phyloP scores from a whole-genome alignment of 2,888 invertebrate species.

The Noctua pronuba region DNA sequence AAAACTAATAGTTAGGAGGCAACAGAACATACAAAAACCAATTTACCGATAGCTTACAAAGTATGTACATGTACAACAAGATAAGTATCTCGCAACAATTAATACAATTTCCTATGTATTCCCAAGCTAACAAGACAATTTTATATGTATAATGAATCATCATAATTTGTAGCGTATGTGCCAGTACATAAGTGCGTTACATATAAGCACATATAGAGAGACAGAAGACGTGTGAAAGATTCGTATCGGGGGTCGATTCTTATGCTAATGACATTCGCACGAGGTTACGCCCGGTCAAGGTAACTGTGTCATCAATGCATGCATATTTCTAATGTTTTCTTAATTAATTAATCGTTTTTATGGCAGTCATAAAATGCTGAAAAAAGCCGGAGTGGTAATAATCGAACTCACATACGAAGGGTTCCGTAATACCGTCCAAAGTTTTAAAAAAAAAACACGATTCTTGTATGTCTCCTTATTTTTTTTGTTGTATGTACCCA shows the following conservation, averaged over 20 bases:
- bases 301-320: conserved; percentile 77
- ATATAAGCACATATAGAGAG: conserved; percentile 28
- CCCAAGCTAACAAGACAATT: conserved; percentile 57
- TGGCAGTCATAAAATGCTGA: not conserved
- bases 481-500: not conserved
- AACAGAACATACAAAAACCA: conserved; percentile 1
- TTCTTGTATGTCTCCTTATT: not conserved
- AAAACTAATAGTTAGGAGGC: not conserved
- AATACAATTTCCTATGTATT: conserved; percentile 12
- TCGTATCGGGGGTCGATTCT: conserved; percentile 70
- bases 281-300: conserved; percentile 86
- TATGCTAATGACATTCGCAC: conserved; percentile 76
- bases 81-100: conserved; percentile 4
- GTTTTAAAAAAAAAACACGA: not conserved
- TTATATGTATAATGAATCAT: conserved; percentile 54
- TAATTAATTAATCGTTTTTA: conserved; percentile 10
- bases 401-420: not conserved
- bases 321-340: conserved; percentile 46
- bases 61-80: not conserved
- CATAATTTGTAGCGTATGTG: conserved; percentile 39
- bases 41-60: conserved; percentile 10
- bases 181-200: conserved; percentile 44
- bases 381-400: rapidly evolving
- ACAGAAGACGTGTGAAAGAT: conserved; percentile 73
- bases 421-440: not conserved